Evolutionary conservation across 2,797 vertebrate species (phyloP), one percentile per base, ranked within the genome.

Genomic region (Petrocephalus sullivani): DNA sequence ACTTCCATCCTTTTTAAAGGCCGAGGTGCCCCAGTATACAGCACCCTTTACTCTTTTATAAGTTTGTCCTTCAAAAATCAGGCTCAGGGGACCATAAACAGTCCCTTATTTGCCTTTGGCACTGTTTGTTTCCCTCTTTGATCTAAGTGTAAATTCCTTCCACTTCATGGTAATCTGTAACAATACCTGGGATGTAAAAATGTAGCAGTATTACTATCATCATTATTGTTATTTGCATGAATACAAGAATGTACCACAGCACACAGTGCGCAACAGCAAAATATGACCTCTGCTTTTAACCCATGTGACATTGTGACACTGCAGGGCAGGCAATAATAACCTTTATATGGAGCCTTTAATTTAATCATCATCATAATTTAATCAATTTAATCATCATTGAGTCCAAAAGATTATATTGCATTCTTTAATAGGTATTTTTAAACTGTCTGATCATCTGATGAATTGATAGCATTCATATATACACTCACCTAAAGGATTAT

Each of bases 351-450:
- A 87, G 89, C 92, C 91, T 91, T 91, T 89, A 91, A 90, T 90
- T 92, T 91, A n/a, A n/a, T n/a, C n/a, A n/a, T n/a, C n/a, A n/a
- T n/a, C n/a, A n/a, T n/a, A n/a, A n/a, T n/a, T n/a, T n/a, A n/a
- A 89, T 92, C 91, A 92, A 94, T 92, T n/a, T 91, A 93, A 93
- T 92, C 92, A 93, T 92, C 91, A 90, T 90, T 91, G 91, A 88
- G 90, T 82, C 49, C 54, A 87, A 89, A 85, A 33, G 53, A 86
- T 87, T 86, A 91, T 90, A 91, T 91, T 90, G 88, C 89, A 64
- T 85, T 92, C 89, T 82, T 89, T 87, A 91, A 93, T 54, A 12
- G 28, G 28, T 28, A 90, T 33, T 89, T 58, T 94, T 91, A 78
- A 67, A 89, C 90, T 89, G 88, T 61, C 89, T 91, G 91, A 92